Base-by-base conservation (phyloP, 2,888 invertebrate genomes). In the Smittia aterrima region DNA sequence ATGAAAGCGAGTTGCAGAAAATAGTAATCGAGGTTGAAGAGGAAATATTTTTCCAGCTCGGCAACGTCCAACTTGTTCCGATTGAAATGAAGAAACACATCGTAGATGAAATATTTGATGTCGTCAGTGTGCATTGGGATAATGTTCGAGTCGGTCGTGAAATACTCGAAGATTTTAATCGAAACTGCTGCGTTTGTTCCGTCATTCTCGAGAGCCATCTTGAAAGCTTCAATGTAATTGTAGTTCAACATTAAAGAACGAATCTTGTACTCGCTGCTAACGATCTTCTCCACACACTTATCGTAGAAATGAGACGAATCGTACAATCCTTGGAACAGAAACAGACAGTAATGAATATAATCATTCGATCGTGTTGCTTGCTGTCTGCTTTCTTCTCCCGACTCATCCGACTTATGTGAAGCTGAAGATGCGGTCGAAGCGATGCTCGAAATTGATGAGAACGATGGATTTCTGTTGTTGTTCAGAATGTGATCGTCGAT, bases 341-440 rank as follows among this genome's bases (percentile, higher is more conserved):
- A 83, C 58, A 83, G 79, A 77, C 83, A 83, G 77, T 83, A 83
- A 77, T 83, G 83, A 74, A 83, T 82, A 75, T 81, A 83, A 75
- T 83, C 80, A 1, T 82, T 76, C 18, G 72, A 66, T 18, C 74
- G 40, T 1, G 22, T n/a, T n/a, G 24, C 54, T 13, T n/a, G 75
- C 40, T 40, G 64, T 47, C 38, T 70, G 54, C 41, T 18, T 47
- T 16, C 74, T 24, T 18, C 11, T 9, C 27, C 13, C 16, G 41
- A 24, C 1, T 54, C 54, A 3, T 18, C 18, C 11, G 74, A 74
- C 47, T 38, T 54, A 3, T 22, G 18, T 47, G 74, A 74, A 9
- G 13, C 25, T n/a, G 54, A 47, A 4, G 74, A 74, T 13, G 22
- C 22, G 7, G 62, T 62, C 9, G 72, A 73, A n/a, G 72, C 74